These are phyloP conservation scores for Lordiphosa clarofinis DNA, from an alignment of 1,140 invertebrate genomes.

Conservation along the genomic window DNA sequence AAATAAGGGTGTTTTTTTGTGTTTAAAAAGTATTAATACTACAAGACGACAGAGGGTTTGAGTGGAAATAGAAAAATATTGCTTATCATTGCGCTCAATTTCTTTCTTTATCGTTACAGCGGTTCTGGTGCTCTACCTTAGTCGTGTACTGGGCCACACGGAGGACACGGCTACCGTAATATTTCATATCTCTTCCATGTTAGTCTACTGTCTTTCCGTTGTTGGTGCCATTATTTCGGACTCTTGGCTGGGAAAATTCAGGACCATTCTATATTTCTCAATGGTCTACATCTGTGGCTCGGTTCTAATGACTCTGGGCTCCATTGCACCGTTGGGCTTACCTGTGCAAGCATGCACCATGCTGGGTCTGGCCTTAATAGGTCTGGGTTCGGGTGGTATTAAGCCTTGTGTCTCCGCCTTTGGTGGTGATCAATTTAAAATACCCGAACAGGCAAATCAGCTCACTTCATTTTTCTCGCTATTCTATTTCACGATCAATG, in stretches of 20 bases:
- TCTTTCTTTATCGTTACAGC: slow-evolving; percentile 81
- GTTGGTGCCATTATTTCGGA: slow-evolving; percentile 92
- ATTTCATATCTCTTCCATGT: slow-evolving; percentile 89
- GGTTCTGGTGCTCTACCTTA: slow-evolving; percentile 89
- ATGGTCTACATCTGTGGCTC: slow-evolving; percentile 94
- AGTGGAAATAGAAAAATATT: too few relatives aligned
- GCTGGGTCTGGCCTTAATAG: slow-evolving; percentile 90
- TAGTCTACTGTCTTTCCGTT: slow-evolving; percentile 90
- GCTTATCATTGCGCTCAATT: too few relatives aligned
- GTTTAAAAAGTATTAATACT: too few relatives aligned
- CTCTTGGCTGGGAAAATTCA: slow-evolving; percentile 89
- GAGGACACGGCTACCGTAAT: slow-evolving; percentile 86
- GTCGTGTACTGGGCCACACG: slow-evolving; percentile 83
- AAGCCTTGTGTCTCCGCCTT: slow-evolving; percentile 98
- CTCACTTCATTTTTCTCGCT: slow-evolving; percentile 93
- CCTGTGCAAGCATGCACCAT: slow-evolving; percentile 86
- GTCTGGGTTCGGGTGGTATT: slow-evolving; percentile 96
- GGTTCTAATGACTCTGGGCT: slow-evolving; percentile 86
- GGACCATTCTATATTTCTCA: slow-evolving; percentile 93
- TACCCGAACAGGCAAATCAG: slow-evolving; percentile 89
- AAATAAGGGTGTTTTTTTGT: too few relatives aligned
- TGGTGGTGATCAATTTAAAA: slow-evolving; percentile 96
- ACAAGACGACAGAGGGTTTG: too few relatives aligned
- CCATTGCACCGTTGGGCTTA: slow-evolving; percentile 83
- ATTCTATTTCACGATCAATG: slow-evolving; percentile 97